phyloP scores from a whole-genome alignment of 2,113 vertebrate species.

The Podiceps cristatus region DNA sequence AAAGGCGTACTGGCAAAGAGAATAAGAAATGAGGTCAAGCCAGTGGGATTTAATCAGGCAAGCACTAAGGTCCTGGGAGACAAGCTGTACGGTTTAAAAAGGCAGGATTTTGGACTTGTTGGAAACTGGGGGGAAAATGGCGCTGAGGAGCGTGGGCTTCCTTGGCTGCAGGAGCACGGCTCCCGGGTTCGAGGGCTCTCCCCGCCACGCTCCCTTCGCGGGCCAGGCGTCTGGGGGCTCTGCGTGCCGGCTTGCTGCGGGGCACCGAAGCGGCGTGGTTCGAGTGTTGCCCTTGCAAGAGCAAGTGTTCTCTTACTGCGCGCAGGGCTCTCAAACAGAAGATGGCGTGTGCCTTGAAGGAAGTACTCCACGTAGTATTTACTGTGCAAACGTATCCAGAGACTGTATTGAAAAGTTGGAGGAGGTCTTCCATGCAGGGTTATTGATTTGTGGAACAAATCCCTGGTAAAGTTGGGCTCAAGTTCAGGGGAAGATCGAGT shows the following conservation, averaged over 20 bases:
- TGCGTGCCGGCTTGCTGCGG: neutral
- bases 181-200: neutral
- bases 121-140: neutral
- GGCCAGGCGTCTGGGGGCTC: neutral
- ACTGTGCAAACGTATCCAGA: fast-evolving
- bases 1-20: neutral
- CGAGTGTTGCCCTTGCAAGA: no score
- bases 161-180: neutral
- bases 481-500: neutral
- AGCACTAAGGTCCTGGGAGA: neutral
- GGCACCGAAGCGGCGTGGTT: neutral
- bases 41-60: neutral
- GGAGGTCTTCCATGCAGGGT: neutral
- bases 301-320: neutral
- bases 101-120: neutral
- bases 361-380: fast-evolving
- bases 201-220: fast-evolving
- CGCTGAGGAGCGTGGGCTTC: neutral
- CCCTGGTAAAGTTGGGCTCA: neutral
- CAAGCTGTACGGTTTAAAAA: fast-evolving
- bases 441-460: neutral
- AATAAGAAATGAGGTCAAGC: neutral
- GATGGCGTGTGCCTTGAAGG: neutral
- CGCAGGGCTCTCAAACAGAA: neutral
- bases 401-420: fast-evolving